Evolutionary conservation across 2,113 vertebrate species (phyloP).

Genomic region (Syrmaticus mikado): DNA sequence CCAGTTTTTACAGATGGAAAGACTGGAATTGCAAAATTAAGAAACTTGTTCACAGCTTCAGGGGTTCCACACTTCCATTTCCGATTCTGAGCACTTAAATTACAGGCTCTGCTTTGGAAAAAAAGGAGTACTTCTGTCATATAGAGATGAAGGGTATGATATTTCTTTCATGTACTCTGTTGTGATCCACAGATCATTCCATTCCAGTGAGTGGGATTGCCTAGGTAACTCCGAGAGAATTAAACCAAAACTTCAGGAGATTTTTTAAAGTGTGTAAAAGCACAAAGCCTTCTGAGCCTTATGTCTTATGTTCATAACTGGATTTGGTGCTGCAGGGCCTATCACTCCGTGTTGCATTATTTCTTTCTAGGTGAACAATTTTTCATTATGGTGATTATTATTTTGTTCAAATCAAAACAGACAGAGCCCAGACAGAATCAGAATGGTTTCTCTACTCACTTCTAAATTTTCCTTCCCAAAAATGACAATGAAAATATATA

Average conservation of each 20-base stretch:
- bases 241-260: background rate
- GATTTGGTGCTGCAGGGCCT: background rate
- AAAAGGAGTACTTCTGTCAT: constrained; percentile 32
- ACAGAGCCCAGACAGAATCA: background rate
- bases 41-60: constrained; percentile 35
- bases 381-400: background rate
- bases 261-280: background rate
- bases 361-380: background rate
- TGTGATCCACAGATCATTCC: constrained; percentile 26
- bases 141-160: constrained; percentile 38
- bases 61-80: constrained; percentile 16
- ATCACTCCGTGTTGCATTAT: background rate
- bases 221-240: background rate
- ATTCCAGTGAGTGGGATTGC: constrained; percentile 8
- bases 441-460: background rate
- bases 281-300: background rate
- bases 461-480: background rate
- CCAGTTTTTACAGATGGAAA: constrained; percentile 11
- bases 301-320: background rate
- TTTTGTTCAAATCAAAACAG: background rate
- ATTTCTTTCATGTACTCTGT: constrained; percentile 22
- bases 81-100: constrained; percentile 5
- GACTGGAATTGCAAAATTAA: constrained; percentile 41
- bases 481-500: background rate
- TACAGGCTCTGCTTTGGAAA: constrained; percentile 13